Percentiles rank a stretch among this genome's conserved stretches.
phyloP scores from a whole-genome alignment of 2,113 vertebrate species.

The Rhinolophus sinicus region DNA sequence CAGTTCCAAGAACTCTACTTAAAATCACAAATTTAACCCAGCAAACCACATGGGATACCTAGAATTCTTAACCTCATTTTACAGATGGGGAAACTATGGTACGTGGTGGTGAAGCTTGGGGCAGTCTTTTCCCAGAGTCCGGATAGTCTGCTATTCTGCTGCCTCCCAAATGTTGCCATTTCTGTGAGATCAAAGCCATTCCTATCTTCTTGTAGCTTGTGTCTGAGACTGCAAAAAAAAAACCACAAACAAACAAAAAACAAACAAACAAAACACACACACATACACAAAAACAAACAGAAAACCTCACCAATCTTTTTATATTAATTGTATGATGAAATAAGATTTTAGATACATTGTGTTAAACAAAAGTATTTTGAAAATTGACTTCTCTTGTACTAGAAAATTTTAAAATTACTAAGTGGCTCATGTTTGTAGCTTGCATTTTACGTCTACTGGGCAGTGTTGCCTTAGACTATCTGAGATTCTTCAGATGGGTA shows the following conservation, averaged over 20 bases:
- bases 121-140: neutral
- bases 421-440: neutral
- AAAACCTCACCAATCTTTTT: neutral
- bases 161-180: neutral
- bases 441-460: constrained; percentile 3
- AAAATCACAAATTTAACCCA: neutral
- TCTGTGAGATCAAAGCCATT: neutral
- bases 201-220: neutral
- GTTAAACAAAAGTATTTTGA: constrained; percentile 16
- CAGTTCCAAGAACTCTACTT: neutral
- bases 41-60: neutral
- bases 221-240: neutral
- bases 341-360: neutral
- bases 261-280: neutral
- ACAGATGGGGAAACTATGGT: neutral
- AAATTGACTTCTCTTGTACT: neutral
- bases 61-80: neutral
- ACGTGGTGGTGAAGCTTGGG: neutral
- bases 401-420: neutral
- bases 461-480: neutral
- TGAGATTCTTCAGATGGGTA: neutral
- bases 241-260: too few species aligned
- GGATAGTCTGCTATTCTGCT: neutral
- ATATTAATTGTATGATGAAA: neutral
- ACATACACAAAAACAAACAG: too few species aligned